Evolutionary conservation across 2,113 vertebrate species (phyloP), one percentile per base, ranked within the genome.

Genomic region (Neogobius melanostomus): DNA sequence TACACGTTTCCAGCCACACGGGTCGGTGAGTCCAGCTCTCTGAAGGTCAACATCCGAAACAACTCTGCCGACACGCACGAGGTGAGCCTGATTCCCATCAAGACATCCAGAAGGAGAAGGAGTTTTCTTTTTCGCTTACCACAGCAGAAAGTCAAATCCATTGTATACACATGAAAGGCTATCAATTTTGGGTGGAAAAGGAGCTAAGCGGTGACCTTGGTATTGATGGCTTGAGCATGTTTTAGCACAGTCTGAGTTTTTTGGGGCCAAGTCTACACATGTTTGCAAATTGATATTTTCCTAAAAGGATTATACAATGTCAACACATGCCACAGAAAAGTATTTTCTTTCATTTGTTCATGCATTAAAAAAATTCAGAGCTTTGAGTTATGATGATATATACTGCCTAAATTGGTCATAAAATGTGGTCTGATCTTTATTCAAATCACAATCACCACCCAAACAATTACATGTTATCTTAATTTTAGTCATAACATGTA

Each of bases 31-130:
- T 92, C 95, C 46, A 90, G 91, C 80, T 93, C 89, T 0, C 67
- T 98, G 82, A 99, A 98, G 90, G 94, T 98, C 80, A 95, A 95
- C 84, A 82, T 99, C 81, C 81, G 94, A 66, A 99, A 99, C 90
- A 96, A 93, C 87, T 96, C 97, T 6, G 82, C 85, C 16, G 67
- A 84, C 62, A 91, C 90, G 1, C 94, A 96, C 5, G 54, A 87
- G 90, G 98, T 98, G 87, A 93, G 93, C 0, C 28, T 2, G 12
- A 14, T 66, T 52, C 51, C 74, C 50, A 16, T 54, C 5, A 76
- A 68, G 46, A 64, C 52, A 11, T 2, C 51, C 9, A n/a, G 4
- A 59, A 42, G 56, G 56, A 16, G 3, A 56, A 56, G 53, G 53
- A 8, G 36, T 51, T 69, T 49, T 46, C 54, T 57, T 66, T 46